Conservation (phyloP, 2,888 invertebrate genomes). For the Nasonia oneida region DNA sequence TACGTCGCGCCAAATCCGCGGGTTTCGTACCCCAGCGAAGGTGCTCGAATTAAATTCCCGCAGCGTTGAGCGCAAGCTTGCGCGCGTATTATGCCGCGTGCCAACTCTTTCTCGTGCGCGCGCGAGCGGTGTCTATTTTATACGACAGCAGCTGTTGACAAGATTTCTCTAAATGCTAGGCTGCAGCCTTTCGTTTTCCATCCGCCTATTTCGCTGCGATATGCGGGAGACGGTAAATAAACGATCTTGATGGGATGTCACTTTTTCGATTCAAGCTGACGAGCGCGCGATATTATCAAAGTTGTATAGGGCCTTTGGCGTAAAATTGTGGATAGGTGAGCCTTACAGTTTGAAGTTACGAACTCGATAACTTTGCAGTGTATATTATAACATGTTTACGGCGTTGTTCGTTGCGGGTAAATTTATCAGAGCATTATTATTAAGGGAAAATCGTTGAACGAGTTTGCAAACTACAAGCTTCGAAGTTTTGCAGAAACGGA, state of each 20-base stretch:
- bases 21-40: not conserved
- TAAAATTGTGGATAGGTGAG: no score
- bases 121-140: not conserved
- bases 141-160: not conserved
- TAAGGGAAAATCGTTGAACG: not conserved
- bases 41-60: constrained; percentile 31
- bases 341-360: no score
- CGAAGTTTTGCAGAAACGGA: not conserved
- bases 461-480: not conserved
- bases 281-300: no score
- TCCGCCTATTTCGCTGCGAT: not conserved
- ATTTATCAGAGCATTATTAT: not conserved
- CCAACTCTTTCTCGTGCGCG: not conserved
- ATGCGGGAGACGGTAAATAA: not conserved
- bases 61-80: not conserved
- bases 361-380: no score
- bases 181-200: not conserved
- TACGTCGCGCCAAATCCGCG: not conserved
- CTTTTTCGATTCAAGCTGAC: no score
- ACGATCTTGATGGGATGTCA: no score
- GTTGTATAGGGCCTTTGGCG: no score
- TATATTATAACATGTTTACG: no score
- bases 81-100: constrained; percentile 19
- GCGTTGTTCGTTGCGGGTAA: no score
- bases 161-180: not conserved